A percentile compares a stretch with the other conserved stretches of the same genome.
These are phyloP conservation scores for Oscheius sp. DNA, from an alignment of 2,888 invertebrate species.

Conservation along the genomic window DNA sequence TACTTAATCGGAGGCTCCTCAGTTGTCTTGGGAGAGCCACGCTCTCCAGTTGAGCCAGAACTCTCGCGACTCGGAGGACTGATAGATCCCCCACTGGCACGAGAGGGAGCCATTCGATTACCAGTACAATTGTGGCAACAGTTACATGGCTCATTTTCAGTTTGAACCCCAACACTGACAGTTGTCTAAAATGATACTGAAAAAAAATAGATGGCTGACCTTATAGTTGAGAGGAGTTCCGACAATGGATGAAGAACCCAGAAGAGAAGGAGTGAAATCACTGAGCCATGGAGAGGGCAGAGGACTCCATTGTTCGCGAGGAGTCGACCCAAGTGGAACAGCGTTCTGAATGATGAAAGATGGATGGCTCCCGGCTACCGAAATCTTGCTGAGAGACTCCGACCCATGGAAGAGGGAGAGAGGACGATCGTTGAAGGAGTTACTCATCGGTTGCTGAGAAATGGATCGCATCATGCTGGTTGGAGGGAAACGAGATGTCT, in stretches of 20 bases:
- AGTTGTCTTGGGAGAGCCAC: slow-evolving; percentile 35
- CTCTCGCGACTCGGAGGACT: slow-evolving; percentile 45
- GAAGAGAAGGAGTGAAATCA: not conserved
- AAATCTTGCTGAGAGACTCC: slow-evolving; percentile 18
- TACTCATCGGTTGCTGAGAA: slow-evolving; percentile 30
- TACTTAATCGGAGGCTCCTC: slow-evolving; percentile 34
- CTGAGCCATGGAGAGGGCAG: slow-evolving; percentile 41
- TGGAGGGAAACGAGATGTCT: slow-evolving; percentile 10
- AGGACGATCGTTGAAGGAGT: slow-evolving; percentile 13
- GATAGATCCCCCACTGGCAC: slow-evolving; percentile 45
- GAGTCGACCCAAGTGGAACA: not conserved
- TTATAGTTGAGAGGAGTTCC: slow-evolving; percentile 8
- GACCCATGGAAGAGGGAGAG: slow-evolving; percentile 22
- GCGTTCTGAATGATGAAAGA: slow-evolving; percentile 25
- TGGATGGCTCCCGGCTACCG: too few species aligned
- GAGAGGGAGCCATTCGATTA: slow-evolving; percentile 33
- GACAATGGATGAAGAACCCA: slow-evolving; percentile 17
- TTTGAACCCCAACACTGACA: slow-evolving; percentile 12
- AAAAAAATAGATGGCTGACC: not conserved
- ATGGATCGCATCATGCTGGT: slow-evolving; percentile 23
- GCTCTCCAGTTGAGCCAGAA: slow-evolving; percentile 32
- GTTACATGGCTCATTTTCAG: slow-evolving; percentile 3
- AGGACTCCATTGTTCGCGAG: slow-evolving; percentile 42
- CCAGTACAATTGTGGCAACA: slow-evolving; percentile 38
- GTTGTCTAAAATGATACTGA: not conserved